These are phyloP conservation scores for Acanthosepion pharaonis DNA, from an alignment of 2,888 invertebrate genomes.

Conservation along the genomic window DNA sequence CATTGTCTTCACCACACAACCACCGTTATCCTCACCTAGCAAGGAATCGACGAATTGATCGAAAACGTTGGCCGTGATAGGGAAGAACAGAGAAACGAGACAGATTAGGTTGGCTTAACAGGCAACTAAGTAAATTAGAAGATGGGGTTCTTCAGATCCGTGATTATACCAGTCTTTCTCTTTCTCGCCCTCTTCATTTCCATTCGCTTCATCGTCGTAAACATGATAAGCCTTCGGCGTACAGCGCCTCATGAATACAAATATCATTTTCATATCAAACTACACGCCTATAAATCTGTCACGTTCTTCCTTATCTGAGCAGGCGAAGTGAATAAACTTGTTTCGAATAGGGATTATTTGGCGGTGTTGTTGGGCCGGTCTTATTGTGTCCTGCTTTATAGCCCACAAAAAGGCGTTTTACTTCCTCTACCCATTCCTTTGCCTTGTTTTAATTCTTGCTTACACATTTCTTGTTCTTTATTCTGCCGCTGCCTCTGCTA, in stretches of 20 bases:
- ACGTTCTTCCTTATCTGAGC: constrained; percentile 1
- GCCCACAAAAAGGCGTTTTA: not conserved
- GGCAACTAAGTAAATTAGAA: constrained; percentile 22
- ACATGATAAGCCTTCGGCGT: not conserved
- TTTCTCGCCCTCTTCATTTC: not conserved
- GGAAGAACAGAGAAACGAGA: not conserved
- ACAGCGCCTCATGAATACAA: constrained; percentile 22
- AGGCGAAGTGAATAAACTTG: not conserved
- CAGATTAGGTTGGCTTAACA: constrained; percentile 21
- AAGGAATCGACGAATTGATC: not conserved
- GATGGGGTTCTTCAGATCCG: not conserved
- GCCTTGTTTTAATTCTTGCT: not conserved
- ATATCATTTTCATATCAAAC: constrained; percentile 33
- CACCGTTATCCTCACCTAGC: not conserved
- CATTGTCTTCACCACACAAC: not conserved
- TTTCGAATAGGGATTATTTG: constrained; percentile 9
- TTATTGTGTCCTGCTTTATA: not conserved
- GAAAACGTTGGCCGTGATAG: not conserved
- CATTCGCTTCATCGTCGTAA: not conserved
- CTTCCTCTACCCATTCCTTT: not conserved
- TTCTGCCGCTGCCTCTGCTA: not conserved
- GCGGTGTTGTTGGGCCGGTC: not conserved
- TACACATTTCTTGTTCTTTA: not conserved
- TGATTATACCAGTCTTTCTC: not conserved
- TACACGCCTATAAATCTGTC: constrained; percentile 10